Evolutionary conservation across 2,113 vertebrate genomes (phyloP).

Genomic region (Centropus bengalensis): DNA sequence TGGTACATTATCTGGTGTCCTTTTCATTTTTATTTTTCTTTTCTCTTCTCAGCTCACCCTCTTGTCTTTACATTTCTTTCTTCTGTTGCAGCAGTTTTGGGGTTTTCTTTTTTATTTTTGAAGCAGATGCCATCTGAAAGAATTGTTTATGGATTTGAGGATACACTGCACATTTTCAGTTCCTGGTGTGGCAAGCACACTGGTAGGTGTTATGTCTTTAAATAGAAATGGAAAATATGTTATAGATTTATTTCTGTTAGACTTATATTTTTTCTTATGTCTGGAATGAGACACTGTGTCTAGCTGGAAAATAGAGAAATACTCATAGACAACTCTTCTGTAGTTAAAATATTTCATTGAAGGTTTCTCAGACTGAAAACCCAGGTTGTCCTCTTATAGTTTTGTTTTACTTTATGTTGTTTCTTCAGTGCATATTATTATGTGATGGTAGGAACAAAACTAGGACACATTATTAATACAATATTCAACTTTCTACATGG

Average conservation of each 20-base stretch:
- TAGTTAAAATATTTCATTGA: constrained; percentile 1
- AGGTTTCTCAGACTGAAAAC: background rate
- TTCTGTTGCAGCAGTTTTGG: background rate
- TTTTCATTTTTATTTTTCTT: background rate
- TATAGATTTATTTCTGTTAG: constrained; percentile 25
- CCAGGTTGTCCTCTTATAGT: background rate
- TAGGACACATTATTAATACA: background rate
- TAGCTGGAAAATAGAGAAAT: background rate
- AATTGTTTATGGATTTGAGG: background rate
- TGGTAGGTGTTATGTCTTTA: constrained; percentile 32
- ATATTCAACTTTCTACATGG: background rate
- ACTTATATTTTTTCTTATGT: background rate
- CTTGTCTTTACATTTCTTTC: background rate
- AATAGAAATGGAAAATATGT: constrained; percentile 38
- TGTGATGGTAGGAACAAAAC: background rate
- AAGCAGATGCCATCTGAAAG: background rate
- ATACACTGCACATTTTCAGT: constrained; percentile 13
- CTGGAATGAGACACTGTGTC: constrained; percentile 11
- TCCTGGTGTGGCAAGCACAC: background rate
- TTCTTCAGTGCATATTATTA: background rate
- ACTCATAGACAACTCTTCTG: background rate
- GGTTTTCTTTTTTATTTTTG: background rate
- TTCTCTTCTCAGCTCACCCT: background rate
- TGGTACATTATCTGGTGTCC: background rate
- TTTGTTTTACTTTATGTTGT: background rate